These are phyloP conservation scores for Odocoileus virginianus DNA, from an alignment of 2,113 vertebrate species.

Conservation along the genomic window DNA sequence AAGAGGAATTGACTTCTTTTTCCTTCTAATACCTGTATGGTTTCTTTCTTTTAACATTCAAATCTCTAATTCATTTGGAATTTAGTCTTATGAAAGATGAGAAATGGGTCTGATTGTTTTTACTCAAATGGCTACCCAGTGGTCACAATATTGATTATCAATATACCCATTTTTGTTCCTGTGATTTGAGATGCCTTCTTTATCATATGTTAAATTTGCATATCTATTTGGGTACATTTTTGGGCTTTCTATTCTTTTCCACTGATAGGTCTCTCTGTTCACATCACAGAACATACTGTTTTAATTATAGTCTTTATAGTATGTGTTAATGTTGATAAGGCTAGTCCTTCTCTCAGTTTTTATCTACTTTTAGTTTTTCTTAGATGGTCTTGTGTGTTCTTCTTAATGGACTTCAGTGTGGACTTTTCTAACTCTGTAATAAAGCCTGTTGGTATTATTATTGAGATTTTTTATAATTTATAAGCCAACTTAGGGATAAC, in stretches of 20 bases:
- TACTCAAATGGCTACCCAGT: not conserved
- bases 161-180: not conserved
- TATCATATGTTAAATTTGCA: not conserved
- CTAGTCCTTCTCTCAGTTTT: not conserved
- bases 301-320: not conserved
- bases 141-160: not conserved
- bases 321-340: not conserved
- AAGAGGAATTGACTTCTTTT: not conserved
- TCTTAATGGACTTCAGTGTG: not conserved
- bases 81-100: not conserved
- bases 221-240: not conserved
- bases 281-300: not conserved
- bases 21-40: not conserved
- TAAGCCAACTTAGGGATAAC: not conserved
- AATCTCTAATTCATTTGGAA: not conserved
- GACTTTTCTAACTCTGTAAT: not conserved
- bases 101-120: not conserved
- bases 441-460: not conserved
- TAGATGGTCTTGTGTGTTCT: not conserved
- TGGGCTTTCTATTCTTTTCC: not conserved
- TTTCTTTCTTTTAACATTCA: not conserved
- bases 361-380: not conserved
- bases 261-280: not conserved
- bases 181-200: not conserved
- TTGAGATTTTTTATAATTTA: not conserved